Base-by-base conservation (phyloP, 2,797 vertebrate species). In the Acanthurus tractus region DNA sequence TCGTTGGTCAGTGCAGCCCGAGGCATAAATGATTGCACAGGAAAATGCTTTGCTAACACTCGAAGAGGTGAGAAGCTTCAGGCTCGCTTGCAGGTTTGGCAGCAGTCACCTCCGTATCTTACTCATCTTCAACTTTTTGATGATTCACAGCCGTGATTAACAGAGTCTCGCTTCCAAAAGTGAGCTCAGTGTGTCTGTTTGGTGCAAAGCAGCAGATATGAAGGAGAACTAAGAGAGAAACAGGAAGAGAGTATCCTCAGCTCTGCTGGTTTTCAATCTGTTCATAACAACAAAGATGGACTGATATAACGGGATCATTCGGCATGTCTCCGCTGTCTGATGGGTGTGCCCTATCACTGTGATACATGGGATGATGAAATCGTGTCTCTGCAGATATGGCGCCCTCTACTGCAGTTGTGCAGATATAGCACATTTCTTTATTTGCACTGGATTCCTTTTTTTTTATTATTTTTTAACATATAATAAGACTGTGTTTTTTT, bases 331-430 rank as follows among this genome's bases (percentile, higher is more conserved):
- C 45, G 49, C 12, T 53, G 54, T 74, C 50, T 74, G 12, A 20
- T 64, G 70, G 84, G 72, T 57, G 73, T 76, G 57, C 36, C 72
- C 36, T 34, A 1, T 78, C 66, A 29, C 58, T 80, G 46, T 23
- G 29, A 75, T 48, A 45, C 34, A 23, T 42, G 18, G 34, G 38
- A 36, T 49, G 65, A 65, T 74, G 53, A 34, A 48, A 25, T 4
- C 12, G 38, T 57, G 67, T 18, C 45, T 50, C 55, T 83, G 72
- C 56, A 82, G 70, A 83, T 81, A 64, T 76, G 88, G 87, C 52
- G 84, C 88, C 93, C 92, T 89, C 93, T 94, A 76, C 82, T 92
- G 92, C 42, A 79, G 40, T 42, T 52, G 48, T 54, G 7, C 7
- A 57, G 78, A 36, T 44, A 85, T 50, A 65, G 59, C 38, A n/a